Base-by-base conservation (phyloP, 2,113 vertebrate genomes). In the Salvator merianae region DNA sequence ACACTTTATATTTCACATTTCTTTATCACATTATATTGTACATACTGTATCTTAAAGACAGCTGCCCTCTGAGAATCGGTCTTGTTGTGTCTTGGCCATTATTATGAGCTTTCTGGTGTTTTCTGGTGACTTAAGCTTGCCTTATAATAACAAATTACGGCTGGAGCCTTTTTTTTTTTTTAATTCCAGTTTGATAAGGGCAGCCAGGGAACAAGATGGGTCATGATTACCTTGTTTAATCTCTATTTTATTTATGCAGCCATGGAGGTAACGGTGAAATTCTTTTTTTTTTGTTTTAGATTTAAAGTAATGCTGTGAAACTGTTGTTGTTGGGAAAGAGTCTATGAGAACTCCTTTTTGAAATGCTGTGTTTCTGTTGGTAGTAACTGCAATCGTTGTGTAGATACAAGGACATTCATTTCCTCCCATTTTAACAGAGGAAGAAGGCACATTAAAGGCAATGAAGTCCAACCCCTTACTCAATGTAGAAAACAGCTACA, bases 1-100 rank as follows among this genome's bases (percentile, higher is more conserved):
- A 91, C 86, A 87, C 87, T 91, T 89, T 90, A 88, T 93, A 84
- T 93, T 93, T 89, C 91, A 87, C 70, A 75, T 93, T 94, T 93
- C 93, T 92, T 93, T 85, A 91, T 93, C 88, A 91, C 89, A 84
- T 84, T 84, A 71, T 10, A 14, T 59, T 83, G 81, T 83, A 73
- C 83, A 40, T 75, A 47, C 32, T 88, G 77, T 87, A 84, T 87
- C 77, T 89, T 82, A 88, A 77, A 88, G 82, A 83, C 55, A 81
- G 69, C 81, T 63, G 76, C 90, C 65, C 80, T 92, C 63, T 43
- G 70, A 86, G 83, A 93, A 89, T 55, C 73, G 14, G 88, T 43
- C 66, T 77, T 82, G 93, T 94, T 90, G 77, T 90, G 84, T 84
- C 87, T 90, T 90, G 78, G 63, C 43, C 34, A 1, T 88, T 89